phyloP scores from a whole-genome alignment of 2,113 vertebrate species.

The Cyanoderma ruficeps region DNA sequence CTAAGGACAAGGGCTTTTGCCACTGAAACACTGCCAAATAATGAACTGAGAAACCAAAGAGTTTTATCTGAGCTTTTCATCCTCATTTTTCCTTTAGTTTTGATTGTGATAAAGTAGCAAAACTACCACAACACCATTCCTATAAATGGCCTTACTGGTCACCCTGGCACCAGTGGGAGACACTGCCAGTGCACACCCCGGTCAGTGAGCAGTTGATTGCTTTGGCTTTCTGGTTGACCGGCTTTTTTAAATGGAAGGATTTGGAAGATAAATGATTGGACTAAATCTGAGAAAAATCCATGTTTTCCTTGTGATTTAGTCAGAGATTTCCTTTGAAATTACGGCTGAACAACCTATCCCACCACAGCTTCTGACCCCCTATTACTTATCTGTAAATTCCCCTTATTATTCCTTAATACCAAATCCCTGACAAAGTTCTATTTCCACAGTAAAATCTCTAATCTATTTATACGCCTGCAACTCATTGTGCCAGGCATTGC shows the following conservation, averaged over 20 bases:
- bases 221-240: background rate
- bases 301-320: background rate
- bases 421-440: background rate
- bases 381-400: background rate
- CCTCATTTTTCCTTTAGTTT: background rate
- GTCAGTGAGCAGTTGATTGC: background rate
- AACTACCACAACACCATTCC: background rate
- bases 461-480: background rate
- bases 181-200: background rate
- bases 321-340: background rate
- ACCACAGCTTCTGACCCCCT: background rate
- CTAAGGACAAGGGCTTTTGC: background rate
- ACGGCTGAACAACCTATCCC: background rate
- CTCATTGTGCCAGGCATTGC: background rate
- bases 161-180: background rate
- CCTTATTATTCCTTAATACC: background rate
- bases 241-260: background rate
- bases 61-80: background rate
- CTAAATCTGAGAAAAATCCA: background rate
- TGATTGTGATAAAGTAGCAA: background rate
- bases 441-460: background rate
- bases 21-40: background rate
- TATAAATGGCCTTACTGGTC: constrained; percentile 23
- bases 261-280: background rate
- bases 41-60: background rate